Evolutionary conservation across 2,113 vertebrate genomes (phyloP), one percentile per base, ranked within the genome.

Genomic region (Sceloporus tristichus): DNA sequence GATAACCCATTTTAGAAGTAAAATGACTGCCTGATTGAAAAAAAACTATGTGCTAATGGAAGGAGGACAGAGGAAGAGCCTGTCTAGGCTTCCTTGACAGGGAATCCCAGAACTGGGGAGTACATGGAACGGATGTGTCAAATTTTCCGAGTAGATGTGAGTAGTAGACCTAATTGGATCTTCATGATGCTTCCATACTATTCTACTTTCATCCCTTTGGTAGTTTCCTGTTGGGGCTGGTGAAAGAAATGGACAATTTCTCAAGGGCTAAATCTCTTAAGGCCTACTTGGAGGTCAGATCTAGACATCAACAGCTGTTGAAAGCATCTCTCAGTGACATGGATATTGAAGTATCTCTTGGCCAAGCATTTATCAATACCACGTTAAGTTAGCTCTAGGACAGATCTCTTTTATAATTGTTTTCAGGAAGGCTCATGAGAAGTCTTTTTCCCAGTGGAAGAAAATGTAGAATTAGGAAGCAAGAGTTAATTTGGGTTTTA

Each of bases 361-460:
- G 27, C 18, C 73, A 11, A 29, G 38, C 42, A 19, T 66, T 48
- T 19, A 85, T 85, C 18, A 16, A 21, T 40, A 42, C 16, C 42
- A 54, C 16, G 2, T 74, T 85, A 85, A 56, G 34, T 5, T 10
- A n/a, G 38, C 54, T 62, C 27, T 81, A 87, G 25, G 19, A 16
- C 29, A 74, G 38, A n/a, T 29, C 81, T 1, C 59, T 29, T 10
- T 74, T 19, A 70, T 70, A 16, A 56, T 79, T 86, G 2, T 42
- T 70, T 79, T 86, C 42, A 38, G 68, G 85, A 42, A 87, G 68
- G 16, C 78, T 29, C 9, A n/a, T 81, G 23, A 71, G 48, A 27
- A 29, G 9, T 5, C 66, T 71, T 21, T 70, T 71, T 6, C n/a
- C 13, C 21, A 14, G 19, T 56, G n/a, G 71, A 40, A 34, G 34